Conservation (phyloP, 1,140 invertebrate species). For the Neodiprion virginianus region DNA sequence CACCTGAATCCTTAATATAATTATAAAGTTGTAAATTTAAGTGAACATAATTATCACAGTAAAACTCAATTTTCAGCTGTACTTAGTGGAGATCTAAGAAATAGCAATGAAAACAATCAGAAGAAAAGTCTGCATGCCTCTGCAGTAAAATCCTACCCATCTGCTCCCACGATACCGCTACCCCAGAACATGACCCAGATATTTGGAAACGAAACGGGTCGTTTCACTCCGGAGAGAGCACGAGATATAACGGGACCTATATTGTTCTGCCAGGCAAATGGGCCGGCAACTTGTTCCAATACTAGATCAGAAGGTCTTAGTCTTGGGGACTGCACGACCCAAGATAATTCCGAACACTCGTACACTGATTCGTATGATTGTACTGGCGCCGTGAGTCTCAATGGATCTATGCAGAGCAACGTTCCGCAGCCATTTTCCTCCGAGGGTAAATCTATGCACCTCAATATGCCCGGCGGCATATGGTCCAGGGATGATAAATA, state of each 20-base stretch:
- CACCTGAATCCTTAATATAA: not conserved
- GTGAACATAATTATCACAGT: not conserved
- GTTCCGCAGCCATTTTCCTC: slow-evolving; percentile 74
- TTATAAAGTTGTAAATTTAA: not conserved
- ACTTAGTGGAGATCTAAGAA: not conserved
- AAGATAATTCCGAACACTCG: slow-evolving; percentile 50
- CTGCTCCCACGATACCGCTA: slow-evolving; percentile 48
- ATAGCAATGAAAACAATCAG: not conserved
- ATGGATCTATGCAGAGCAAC: slow-evolving; percentile 76
- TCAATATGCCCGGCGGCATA: slow-evolving; percentile 77
- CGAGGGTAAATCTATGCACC: slow-evolving; percentile 64
- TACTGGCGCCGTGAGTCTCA: slow-evolving; percentile 70
- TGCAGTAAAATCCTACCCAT: slow-evolving; percentile 43
- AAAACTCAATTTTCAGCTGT: not conserved
- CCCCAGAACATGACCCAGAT: slow-evolving; percentile 58
- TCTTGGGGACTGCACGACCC: slow-evolving; percentile 43
- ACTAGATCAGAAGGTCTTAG: slow-evolving; percentile 36
- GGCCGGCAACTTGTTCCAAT: slow-evolving; percentile 36
- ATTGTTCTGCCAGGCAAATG: slow-evolving; percentile 56
- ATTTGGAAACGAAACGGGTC: slow-evolving; percentile 62
- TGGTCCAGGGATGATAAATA: slow-evolving; percentile 74
- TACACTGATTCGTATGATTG: slow-evolving; percentile 74
- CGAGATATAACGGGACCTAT: slow-evolving; percentile 68
- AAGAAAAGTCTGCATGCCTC: slow-evolving; percentile 37
- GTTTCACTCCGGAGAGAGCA: slow-evolving; percentile 67